Conservation (phyloP, 1,140 invertebrate genomes). For the Holotrichia oblita region DNA sequence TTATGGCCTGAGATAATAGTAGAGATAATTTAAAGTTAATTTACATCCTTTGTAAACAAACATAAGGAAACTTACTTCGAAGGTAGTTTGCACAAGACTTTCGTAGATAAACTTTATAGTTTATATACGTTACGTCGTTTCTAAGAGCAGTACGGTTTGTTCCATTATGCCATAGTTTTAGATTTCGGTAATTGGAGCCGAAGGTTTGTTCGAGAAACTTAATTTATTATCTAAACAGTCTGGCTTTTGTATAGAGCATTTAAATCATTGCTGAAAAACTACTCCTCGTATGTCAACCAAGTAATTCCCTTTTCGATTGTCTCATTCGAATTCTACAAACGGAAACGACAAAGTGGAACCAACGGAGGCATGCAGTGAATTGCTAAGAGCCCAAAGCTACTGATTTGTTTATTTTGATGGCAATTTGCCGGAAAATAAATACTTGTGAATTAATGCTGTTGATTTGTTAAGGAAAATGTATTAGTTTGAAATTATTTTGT, state of each 20-base stretch:
- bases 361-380: background rate
- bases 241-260: background rate
- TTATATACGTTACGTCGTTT: slow-evolving; percentile 1
- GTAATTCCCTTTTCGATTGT: background rate
- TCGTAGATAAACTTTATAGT: slow-evolving; percentile 28
- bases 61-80: slow-evolving; percentile 28
- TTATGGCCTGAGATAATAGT: slow-evolving; percentile 13
- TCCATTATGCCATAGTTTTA: slow-evolving; percentile 28
- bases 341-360: background rate
- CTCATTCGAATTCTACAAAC: background rate
- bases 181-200: slow-evolving; percentile 27
- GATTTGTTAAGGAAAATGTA: background rate
- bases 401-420: background rate
- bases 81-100: slow-evolving; percentile 19
- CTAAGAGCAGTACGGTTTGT: background rate
- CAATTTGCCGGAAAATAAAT: background rate
- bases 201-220: slow-evolving; percentile 1
- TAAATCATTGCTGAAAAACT: slow-evolving; percentile 29
- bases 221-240: slow-evolving; percentile 29
- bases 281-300: background rate
- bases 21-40: slow-evolving; percentile 28
- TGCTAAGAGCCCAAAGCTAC: background rate
- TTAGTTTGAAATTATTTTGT: background rate
- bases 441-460: background rate
- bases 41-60: slow-evolving; percentile 26